Base-by-base conservation (phyloP, 92 coral and sea anemone genomes). In the Meandrina meandrites region DNA sequence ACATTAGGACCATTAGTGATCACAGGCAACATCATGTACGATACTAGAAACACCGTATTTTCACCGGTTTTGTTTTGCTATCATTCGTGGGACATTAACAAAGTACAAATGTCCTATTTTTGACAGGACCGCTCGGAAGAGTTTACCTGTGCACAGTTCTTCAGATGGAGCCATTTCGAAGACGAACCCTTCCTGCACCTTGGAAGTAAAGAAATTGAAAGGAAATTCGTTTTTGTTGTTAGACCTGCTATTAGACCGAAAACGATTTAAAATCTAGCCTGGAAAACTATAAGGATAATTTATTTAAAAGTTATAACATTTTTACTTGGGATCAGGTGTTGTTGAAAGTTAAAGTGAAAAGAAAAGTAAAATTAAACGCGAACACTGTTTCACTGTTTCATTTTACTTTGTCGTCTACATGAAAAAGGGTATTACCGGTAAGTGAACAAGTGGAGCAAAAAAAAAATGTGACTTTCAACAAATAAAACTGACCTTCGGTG, bases 101-200 rank as follows among this genome's bases (percentile, higher is more conserved):
- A 24, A 21, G 40, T 2, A 24, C 10, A 19, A 13, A 16, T 40
- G 16, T 47, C n/a, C 14, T 48, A 31, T 75, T 66, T 37, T 75
- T 24, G 28, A 15, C 69, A 91, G 94, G 94, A 7, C 51, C 94
- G 3, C 91, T 84, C 21, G 91, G 91, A 19, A 70, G 89, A 56
- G 6, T 88, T 0, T 91, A 91, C 73, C 56, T 88, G 54, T 91
- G 91, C 22, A 91, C 68, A 36, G 81, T 91, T 56, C 91, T 91
- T 64, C 94, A 91, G 22, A 85, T 81, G 60, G 91, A 91, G 48
- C 79, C 94, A 22, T 28, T 81, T 48, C 85, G 56, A 11, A 50
- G 57, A 75, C 83, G 87, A 80, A 36, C 85, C 31, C 35, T 64
- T 35, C 50, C 78, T 3, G 84, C 27, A 50, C 91, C 91, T 27